Base-by-base conservation (phyloP, 2,113 vertebrate species). In the Empidonax traillii region DNA sequence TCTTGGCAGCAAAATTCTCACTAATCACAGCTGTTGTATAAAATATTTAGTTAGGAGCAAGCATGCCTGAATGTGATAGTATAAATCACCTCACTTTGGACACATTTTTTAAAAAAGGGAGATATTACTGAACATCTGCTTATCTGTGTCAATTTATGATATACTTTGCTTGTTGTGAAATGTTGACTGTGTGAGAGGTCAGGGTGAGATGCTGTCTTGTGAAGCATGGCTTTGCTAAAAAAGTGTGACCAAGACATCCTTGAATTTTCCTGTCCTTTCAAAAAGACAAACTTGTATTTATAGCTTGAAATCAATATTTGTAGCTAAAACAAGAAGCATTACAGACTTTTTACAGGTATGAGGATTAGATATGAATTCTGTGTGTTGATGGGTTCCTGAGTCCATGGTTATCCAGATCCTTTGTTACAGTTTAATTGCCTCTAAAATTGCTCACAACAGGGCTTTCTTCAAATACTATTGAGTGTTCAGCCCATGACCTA, bases 1-100 rank as follows among this genome's bases (percentile, higher is more conserved):
- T 78, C 63, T 94, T 96, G 85, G 80, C 82, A 96, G 85, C 72
- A 85, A 61, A 93, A 65, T 83, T 87, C 47, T 90, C 62, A 59
- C 66, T 95, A 52, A 89, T 86, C 67, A 79, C 91, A 97, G 77
- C 89, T 97, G 92, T 91, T 92, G 14, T 80, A 76, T 84, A 53
- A 95, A 93, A 89, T 76, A 43, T 46, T 95, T 78, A 76, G 68
- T n/a, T 93, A 96, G 61, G 67, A 91, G 25, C 81, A 95, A 95
- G 62, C 71, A 72, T 90, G 55, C 58, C 85, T 94, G n/a, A 73
- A 58, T 94, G 56, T 96, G 39, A 52, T 91, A 58, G n/a, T 79
- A 84, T 96, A 95, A 97, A 96, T 97, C 85, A 88, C 69, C 68
- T 92, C 6, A 16, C 88, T 96, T 90, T 74, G 81, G 94, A 85